These are phyloP conservation scores for Hapalemur alaotrensis DNA, from an alignment of 2,797 vertebrate genomes.

Conservation along the genomic window DNA sequence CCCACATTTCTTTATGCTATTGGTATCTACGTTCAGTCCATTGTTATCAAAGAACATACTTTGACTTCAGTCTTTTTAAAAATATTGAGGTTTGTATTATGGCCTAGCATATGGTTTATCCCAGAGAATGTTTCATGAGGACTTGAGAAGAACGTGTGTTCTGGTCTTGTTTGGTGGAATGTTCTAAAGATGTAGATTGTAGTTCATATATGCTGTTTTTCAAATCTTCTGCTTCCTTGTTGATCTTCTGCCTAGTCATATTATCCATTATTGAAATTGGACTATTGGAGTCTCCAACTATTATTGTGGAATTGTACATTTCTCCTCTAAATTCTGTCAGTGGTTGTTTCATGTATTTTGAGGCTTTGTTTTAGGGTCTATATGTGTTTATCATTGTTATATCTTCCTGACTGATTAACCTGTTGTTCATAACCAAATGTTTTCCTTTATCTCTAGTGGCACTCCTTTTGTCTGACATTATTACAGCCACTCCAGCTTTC, in stretches of 20 bases:
- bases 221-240: not conserved
- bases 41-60: not conserved
- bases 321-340: not conserved
- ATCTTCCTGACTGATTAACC: not conserved
- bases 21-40: not conserved
- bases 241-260: not conserved
- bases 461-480: not conserved
- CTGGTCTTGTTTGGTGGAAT: not conserved
- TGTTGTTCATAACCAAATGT: not conserved
- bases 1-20: not conserved
- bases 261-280: not conserved
- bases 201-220: not conserved
- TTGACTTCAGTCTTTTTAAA: not conserved
- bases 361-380: not conserved
- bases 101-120: not conserved
- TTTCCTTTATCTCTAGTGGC: not conserved
- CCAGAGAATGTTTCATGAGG: not conserved
- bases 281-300: not conserved
- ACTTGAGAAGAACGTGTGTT: not conserved
- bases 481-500: not conserved
- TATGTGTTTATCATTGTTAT: not conserved
- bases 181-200: not conserved
- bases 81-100: not conserved
- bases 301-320: not conserved
- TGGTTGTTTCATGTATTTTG: not conserved